A percentile compares a stretch with the other conserved stretches of the same genome.
Conservation (phyloP, 2,888 invertebrate species). For the Drosophila dives region DNA sequence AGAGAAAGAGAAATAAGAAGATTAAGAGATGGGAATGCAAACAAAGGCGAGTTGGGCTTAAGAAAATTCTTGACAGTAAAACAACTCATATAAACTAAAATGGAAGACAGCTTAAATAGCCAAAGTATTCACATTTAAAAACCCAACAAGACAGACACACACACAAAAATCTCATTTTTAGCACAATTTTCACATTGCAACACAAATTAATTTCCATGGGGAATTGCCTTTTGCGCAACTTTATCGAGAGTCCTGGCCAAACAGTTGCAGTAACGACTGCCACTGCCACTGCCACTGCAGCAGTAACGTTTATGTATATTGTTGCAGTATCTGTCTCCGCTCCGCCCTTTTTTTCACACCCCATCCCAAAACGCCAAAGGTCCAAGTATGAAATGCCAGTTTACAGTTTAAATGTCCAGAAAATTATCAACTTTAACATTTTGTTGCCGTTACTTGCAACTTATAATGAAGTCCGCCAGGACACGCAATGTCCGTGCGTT, state of each 20-base stretch:
- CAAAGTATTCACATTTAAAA: conserved; percentile 29
- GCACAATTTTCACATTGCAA: conserved; percentile 75
- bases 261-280: conserved; percentile 25
- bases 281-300: conserved; percentile 31
- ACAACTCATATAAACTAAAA: background rate
- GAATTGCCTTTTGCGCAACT: conserved; percentile 73
- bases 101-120: conserved; percentile 17
- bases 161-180: conserved; percentile 64
- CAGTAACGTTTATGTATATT: conserved; percentile 72
- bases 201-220: conserved; percentile 77
- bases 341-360: background rate
- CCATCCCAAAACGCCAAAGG: conserved; percentile 33
- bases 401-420: conserved; percentile 71
- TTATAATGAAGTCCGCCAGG: conserved; percentile 71
- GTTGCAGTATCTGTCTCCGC: conserved; percentile 40
- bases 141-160: conserved; percentile 15
- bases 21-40: background rate
- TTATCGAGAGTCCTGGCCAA: conserved; percentile 67
- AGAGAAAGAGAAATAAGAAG: background rate
- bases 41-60: conserved; percentile 1
- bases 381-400: conserved; percentile 67
- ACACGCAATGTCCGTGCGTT: conserved; percentile 16
- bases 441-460: conserved; percentile 47
- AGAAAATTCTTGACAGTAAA: background rate
- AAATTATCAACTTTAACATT: conserved; percentile 73